Evolutionary conservation across 2,797 vertebrate genomes (phyloP), one percentile per base, ranked within the genome.

Genomic region (Lutjanus argentimaculatus): DNA sequence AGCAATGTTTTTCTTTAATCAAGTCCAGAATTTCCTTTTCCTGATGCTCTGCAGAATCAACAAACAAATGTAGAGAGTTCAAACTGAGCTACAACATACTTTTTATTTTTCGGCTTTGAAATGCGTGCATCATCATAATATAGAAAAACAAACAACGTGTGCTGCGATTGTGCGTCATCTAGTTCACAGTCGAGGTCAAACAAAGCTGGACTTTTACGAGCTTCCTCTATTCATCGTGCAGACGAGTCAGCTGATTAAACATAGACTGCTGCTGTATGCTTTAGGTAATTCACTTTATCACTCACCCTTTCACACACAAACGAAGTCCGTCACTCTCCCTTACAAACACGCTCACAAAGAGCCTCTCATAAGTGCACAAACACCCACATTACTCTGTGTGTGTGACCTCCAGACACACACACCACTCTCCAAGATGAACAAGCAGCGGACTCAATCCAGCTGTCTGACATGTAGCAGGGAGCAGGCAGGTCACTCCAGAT

Each of bases 171-270:
- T 56, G 55, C 3, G 15, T 76, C 17, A 61, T 72, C 17, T 52
- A 40, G 52, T 8, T 51, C 21, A 59, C 58, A 73, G n/a, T n/a
- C 14, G 53, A 66, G 65, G 73, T 64, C 66, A 66, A 68, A 82
- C 56, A 84, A 81, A 81, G 55, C 17, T 42, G 4, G 0, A 53
- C 40, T 53, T 77, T 75, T 52, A 77, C 22, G 25, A 61, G 46
- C 64, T 65, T 70, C 72, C 43, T 67, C 16, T 62, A 48, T 74
- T 82, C 64, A 73, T 22, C 8, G 8, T 68, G 43, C 66, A 58
- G 64, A 61, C 0, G 36, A 83, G 77, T 88, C 89, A 85, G 87
- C 86, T 85, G 85, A 88, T 85, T 83, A 70, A 84, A 90, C 66
- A 80, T 0, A 67, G 77, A 66, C 79, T 73, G 77, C 82, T 66